A percentile compares a stretch with the other conserved stretches of the same genome.
phyloP scores from a whole-genome alignment of 2,888 invertebrate species.

The Pteria penguin region DNA sequence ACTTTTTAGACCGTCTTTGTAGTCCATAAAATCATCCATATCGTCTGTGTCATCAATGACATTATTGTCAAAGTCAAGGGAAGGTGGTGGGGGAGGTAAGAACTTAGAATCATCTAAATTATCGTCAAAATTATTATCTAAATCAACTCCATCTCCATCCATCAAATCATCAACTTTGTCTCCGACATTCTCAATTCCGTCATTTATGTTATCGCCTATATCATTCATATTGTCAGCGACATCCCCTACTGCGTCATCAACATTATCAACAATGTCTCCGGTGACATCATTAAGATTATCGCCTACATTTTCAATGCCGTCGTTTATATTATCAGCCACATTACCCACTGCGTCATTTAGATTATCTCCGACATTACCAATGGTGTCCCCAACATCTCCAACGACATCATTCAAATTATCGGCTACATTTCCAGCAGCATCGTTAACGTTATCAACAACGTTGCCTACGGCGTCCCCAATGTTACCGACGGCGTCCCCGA shows the following conservation, averaged over 20 bases:
- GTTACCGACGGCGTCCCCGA: background rate
- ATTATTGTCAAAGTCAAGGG: background rate
- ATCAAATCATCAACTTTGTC: conserved; percentile 24
- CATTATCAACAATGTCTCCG: conserved; percentile 5
- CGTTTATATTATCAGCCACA: conserved; percentile 7
- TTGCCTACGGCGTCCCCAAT: conserved; percentile 5
- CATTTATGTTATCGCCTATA: conserved; percentile 31
- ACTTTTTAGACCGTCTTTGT: background rate
- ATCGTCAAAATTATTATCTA: background rate
- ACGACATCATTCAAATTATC: background rate
- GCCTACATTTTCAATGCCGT: conserved; percentile 12
- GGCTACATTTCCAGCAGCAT: conserved; percentile 7
- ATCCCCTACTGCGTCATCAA: conserved; percentile 7
- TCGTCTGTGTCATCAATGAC: background rate
- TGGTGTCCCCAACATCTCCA: background rate
- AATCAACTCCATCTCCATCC: background rate
- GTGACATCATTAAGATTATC: background rate
- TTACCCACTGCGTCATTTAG: background rate
- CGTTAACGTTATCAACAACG: conserved; percentile 18
- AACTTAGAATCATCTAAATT: background rate
- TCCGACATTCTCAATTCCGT: conserved; percentile 18
- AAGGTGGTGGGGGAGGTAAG: background rate
- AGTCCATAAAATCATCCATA: background rate
- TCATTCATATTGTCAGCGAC: conserved; percentile 21
- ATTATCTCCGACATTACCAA: conserved; percentile 10